phyloP scores from a whole-genome alignment of 2,797 vertebrate genomes.

The Dallia pectoralis region DNA sequence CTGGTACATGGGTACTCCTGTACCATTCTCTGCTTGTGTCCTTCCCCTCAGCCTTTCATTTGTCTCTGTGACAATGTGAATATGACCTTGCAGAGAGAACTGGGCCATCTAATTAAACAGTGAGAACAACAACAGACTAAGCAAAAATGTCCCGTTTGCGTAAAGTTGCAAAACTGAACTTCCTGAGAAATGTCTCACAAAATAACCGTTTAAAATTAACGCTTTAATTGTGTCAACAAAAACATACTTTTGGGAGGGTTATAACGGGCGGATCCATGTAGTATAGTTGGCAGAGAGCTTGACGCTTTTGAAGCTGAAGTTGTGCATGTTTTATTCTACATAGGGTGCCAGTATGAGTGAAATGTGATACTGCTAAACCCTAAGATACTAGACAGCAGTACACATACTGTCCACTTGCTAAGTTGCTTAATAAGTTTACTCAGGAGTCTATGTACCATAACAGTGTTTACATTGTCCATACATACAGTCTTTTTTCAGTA shows the following conservation, averaged over 20 bases:
- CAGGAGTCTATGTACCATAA: background rate
- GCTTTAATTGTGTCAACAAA: background rate
- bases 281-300: background rate
- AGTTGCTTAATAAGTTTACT: background rate
- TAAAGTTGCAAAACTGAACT: background rate
- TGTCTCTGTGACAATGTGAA: background rate
- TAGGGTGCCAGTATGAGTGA: too few species aligned
- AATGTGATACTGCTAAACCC: too few species aligned
- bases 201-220: too few species aligned
- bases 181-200: too few species aligned
- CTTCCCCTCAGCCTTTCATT: background rate
- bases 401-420: background rate
- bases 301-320: background rate
- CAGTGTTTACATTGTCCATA: too few species aligned
- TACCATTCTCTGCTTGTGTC: slow-evolving; percentile 12
- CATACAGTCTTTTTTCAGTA: background rate
- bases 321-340: too few species aligned
- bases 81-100: background rate
- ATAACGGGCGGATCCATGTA: too few species aligned
- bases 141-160: background rate
- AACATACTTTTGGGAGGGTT: background rate
- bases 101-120: background rate
- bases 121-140: background rate
- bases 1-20: slow-evolving; percentile 21
- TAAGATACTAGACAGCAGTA: background rate